phyloP scores from a whole-genome alignment of 1,140 invertebrate species.

The Sitophilus oryzae region DNA sequence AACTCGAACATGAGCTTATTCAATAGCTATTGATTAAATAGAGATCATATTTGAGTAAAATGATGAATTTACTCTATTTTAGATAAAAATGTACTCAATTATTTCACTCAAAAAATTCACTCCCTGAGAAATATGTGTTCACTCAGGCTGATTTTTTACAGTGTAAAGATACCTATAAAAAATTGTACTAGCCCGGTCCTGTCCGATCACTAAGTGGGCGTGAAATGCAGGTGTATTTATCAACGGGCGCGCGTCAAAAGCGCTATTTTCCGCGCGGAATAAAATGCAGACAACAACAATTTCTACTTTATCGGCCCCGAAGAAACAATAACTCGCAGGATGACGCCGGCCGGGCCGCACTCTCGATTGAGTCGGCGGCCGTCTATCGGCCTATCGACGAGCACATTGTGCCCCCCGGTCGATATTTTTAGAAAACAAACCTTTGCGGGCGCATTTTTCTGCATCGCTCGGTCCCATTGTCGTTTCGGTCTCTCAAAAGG shows the following conservation, averaged over 20 bases:
- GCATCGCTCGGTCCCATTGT: conserved; percentile 11
- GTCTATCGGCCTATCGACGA: conserved; percentile 27
- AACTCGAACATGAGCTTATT: too few species aligned
- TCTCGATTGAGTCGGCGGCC: conserved; percentile 23
- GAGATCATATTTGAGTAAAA: too few species aligned
- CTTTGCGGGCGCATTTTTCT: conserved; percentile 22
- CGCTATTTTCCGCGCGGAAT: conserved; percentile 19
- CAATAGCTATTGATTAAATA: too few species aligned
- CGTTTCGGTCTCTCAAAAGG: not conserved
- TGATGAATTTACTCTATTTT: too few species aligned
- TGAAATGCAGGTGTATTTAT: conserved; percentile 21
- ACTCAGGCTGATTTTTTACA: too few species aligned
- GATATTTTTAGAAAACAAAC: conserved; percentile 26
- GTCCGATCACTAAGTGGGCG: conserved; percentile 8
- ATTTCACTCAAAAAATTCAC: too few species aligned
- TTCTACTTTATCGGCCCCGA: conserved; percentile 21
- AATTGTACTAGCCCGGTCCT: conserved; percentile 7
- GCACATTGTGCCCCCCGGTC: conserved; percentile 14
- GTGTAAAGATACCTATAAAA: not conserved
- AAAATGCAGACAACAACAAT: conserved; percentile 22
- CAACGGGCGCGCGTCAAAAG: conserved; percentile 19
- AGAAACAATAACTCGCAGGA: conserved; percentile 22
- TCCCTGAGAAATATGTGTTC: too few species aligned
- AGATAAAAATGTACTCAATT: too few species aligned
- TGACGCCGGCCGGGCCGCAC: conserved; percentile 9